Conservation (phyloP, 2,888 invertebrate species). For the Caenorhabditis doughertyi region DNA sequence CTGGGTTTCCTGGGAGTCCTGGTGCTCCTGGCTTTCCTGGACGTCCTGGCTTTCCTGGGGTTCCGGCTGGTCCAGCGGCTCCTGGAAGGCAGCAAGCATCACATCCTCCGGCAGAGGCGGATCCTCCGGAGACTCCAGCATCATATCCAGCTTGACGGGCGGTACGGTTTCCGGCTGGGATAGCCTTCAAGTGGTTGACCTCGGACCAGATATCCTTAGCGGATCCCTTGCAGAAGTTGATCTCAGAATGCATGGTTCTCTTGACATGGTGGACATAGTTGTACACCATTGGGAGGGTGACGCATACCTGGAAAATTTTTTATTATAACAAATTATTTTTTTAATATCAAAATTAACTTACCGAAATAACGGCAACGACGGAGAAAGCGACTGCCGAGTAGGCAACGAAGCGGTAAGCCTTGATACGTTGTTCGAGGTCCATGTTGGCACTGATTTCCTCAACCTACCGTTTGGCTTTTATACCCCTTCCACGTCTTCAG, state of each 20-base stretch:
- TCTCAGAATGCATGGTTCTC: constrained; percentile 64
- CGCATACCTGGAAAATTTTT: constrained; percentile 54
- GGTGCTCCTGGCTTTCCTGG: constrained; percentile 72
- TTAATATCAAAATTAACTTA: constrained; percentile 20
- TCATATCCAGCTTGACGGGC: constrained; percentile 76
- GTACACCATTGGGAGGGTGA: constrained; percentile 69
- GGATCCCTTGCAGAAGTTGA: constrained; percentile 71
- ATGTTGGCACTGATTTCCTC: constrained; percentile 49
- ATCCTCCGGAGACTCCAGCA: constrained; percentile 65
- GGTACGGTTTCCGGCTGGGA: constrained; percentile 73
- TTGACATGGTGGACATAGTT: constrained; percentile 68
- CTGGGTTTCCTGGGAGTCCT: constrained; percentile 75
- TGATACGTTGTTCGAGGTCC: constrained; percentile 68
- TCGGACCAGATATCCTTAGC: constrained; percentile 72
- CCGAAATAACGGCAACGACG: constrained; percentile 68
- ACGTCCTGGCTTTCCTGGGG: constrained; percentile 71
- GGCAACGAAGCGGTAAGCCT: constrained; percentile 71
- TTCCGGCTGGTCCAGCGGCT: constrained; percentile 71
- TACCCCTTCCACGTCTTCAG: constrained; percentile 5
- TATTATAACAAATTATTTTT: background rate
- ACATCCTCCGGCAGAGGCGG: constrained; percentile 69
- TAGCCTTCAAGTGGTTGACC: constrained; percentile 72
- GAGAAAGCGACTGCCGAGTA: constrained; percentile 71
- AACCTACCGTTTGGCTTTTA: constrained; percentile 24
- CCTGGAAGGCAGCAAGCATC: constrained; percentile 78